A percentile compares a stretch with the other conserved stretches of the same genome.
phyloP scores from a whole-genome alignment of 2,888 invertebrate genomes.

The Cephus pulcher region DNA sequence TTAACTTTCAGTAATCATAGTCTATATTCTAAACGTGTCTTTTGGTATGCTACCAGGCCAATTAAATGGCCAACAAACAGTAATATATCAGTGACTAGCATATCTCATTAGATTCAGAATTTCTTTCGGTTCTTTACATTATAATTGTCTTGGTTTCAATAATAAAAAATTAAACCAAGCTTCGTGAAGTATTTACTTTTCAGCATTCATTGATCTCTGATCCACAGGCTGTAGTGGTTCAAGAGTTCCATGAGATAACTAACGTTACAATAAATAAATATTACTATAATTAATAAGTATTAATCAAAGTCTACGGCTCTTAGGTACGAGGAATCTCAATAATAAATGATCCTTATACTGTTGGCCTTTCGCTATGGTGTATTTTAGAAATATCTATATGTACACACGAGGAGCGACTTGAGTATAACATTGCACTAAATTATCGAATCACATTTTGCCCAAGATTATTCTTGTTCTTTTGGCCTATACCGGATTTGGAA shows the following conservation, averaged over 20 bases:
- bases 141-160: conserved; percentile 2
- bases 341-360: conserved; percentile 9
- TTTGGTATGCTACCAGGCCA: conserved; percentile 44
- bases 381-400: conserved; percentile 33
- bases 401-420: conserved; percentile 41
- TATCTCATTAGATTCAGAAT: conserved; percentile 32
- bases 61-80: conserved; percentile 6
- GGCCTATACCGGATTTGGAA: background rate
- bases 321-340: conserved; percentile 3
- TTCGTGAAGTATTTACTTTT: background rate
- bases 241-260: conserved; percentile 9
- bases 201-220: background rate
- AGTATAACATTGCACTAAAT: conserved; percentile 58
- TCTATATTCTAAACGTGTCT: conserved; percentile 43
- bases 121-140: conserved; percentile 18
- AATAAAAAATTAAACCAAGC: conserved; percentile 2
- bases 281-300: conserved; percentile 28
- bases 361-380: conserved; percentile 12
- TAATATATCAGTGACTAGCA: conserved; percentile 35
- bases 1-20: conserved; percentile 40
- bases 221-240: conserved; percentile 15
- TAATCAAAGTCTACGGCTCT: conserved; percentile 14
- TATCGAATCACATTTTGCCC: conserved; percentile 36
- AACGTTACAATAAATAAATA: conserved; percentile 32
- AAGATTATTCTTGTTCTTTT: background rate